Percentiles rank a stretch among this genome's conserved stretches.
Evolutionary conservation across 1,140 invertebrate genomes (phyloP).

Genomic region (Alviniconcha marisindica): DNA sequence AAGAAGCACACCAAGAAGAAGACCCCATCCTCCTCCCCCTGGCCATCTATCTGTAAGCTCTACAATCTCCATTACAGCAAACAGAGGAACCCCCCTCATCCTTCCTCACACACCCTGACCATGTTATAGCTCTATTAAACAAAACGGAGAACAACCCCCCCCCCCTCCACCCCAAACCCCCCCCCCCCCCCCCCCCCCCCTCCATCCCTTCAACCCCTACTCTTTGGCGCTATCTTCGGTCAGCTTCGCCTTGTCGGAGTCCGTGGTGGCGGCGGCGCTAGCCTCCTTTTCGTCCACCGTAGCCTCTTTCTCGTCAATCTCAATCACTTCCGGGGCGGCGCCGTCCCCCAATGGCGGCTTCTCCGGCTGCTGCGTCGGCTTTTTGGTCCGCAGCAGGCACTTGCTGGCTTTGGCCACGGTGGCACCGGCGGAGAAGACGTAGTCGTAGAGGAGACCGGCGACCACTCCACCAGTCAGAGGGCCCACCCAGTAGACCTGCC

Average conservation of each 20-base stretch:
- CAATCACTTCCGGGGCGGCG: conserved; percentile 44
- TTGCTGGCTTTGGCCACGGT: conserved; percentile 55
- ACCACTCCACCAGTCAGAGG: conserved; percentile 86
- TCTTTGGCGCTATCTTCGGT: conserved; percentile 37
- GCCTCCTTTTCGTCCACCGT: conserved; percentile 26
- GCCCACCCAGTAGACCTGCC: conserved; percentile 90
- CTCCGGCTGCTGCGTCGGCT: conserved; percentile 36
- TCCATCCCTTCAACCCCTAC: not conserved
- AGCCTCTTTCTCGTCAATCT: conserved; percentile 40
- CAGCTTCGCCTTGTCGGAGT: conserved; percentile 38
- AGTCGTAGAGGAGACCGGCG: conserved; percentile 86
- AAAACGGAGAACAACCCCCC: no score
- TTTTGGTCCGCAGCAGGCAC: conserved; percentile 57
- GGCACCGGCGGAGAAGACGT: conserved; percentile 61
- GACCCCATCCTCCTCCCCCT: not conserved
- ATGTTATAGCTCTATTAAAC: not conserved
- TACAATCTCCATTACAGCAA: not conserved
- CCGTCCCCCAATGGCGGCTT: conserved; percentile 50
- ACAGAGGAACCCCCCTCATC: not conserved
- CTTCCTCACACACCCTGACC: not conserved
- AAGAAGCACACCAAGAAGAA: not conserved
- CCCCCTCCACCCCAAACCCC: no score
- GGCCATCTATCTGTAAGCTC: not conserved
- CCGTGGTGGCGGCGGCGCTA: not conserved
- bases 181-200: not conserved